These are phyloP conservation scores for Onthophagus sagittarius DNA, from an alignment of 2,888 invertebrate genomes.

Conservation along the genomic window DNA sequence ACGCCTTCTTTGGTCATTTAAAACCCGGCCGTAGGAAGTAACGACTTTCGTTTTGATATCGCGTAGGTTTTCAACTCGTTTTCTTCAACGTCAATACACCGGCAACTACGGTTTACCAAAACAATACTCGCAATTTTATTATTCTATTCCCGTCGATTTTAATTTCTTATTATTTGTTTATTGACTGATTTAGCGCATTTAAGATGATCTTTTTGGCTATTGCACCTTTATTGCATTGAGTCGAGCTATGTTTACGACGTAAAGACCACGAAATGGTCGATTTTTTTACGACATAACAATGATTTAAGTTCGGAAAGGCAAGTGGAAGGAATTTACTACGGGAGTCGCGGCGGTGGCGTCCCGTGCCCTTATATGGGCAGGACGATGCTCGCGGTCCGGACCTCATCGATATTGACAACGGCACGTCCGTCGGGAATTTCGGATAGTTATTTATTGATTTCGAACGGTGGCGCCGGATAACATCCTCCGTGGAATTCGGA, in stretches of 20 bases:
- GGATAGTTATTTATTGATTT: conserved; percentile 8
- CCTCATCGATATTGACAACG: conserved; percentile 10
- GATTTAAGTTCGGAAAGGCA: not conserved
- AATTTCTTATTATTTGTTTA: no score
- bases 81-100: no score
- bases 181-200: no score
- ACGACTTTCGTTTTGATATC: not conserved
- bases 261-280: not conserved
- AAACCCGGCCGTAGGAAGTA: not conserved
- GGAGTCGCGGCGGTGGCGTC: not conserved
- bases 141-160: no score
- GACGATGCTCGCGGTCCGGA: conserved; percentile 1
- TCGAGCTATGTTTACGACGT: not conserved
- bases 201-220: no score
- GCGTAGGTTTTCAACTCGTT: not conserved
- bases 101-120: no score
- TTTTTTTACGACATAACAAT: not conserved
- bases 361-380: not conserved
- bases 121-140: no score
- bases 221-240: no score
- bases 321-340: not conserved
- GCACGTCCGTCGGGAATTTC: conserved; percentile 7
- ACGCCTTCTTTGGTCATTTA: not conserved
- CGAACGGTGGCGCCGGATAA: conserved; percentile 1
- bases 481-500: not conserved